Conservation (phyloP, 2,797 vertebrate genomes). For the Harpagifer antarcticus region DNA sequence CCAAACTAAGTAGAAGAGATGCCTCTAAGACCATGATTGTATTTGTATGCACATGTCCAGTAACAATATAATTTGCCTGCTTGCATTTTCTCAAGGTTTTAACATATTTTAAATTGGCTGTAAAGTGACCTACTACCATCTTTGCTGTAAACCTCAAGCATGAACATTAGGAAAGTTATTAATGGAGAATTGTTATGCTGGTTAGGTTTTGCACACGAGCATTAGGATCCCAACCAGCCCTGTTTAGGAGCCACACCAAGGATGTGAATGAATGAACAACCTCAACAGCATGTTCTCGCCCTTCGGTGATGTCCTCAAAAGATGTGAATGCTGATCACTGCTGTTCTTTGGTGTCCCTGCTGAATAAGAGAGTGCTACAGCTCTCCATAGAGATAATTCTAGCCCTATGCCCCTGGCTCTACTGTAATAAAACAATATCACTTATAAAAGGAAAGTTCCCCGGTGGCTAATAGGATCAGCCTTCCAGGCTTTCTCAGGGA, state of each 20-base stretch:
- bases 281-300: slow-evolving; percentile 12
- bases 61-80: not conserved
- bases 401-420: slow-evolving; percentile 32
- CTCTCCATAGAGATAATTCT: slow-evolving; percentile 44
- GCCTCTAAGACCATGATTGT: not conserved
- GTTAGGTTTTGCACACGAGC: not conserved
- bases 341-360: slow-evolving; percentile 35
- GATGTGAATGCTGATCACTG: slow-evolving; percentile 21
- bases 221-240: not conserved
- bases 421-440: slow-evolving; percentile 63
- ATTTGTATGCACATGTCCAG: not conserved
- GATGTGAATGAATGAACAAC: not conserved
- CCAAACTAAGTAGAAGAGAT: not conserved
- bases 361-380: slow-evolving; percentile 37
- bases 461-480: slow-evolving; percentile 60
- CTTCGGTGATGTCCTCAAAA: slow-evolving; percentile 16
- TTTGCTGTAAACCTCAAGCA: not conserved
- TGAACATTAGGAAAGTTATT: not conserved
- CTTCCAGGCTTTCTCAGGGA: slow-evolving; percentile 53
- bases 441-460: slow-evolving; percentile 43
- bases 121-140: not conserved
- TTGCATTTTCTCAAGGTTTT: not conserved
- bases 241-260: not conserved
- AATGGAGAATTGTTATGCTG: not conserved
- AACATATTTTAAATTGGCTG: not conserved